Conservation (phyloP, 2,113 vertebrate genomes). For the Hippocampus zosterae region DNA sequence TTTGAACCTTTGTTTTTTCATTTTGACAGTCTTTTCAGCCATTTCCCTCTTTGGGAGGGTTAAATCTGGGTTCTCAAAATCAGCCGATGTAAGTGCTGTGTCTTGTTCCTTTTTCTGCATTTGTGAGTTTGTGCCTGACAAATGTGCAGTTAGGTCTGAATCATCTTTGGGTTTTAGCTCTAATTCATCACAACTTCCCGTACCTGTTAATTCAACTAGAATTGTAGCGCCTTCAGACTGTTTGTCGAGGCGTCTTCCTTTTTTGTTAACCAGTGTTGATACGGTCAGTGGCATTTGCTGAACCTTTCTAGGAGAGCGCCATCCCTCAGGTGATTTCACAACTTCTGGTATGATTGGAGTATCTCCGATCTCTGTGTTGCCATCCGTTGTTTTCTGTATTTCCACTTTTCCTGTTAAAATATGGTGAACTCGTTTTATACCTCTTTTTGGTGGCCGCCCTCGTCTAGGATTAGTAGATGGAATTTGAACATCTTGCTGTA, state of each 20-base stretch:
- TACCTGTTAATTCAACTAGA: conserved; percentile 61
- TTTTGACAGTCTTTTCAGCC: conserved; percentile 79
- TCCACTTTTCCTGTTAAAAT: conserved; percentile 77
- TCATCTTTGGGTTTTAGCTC: conserved; percentile 53
- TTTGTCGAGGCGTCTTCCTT: conserved; percentile 78
- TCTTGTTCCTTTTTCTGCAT: conserved; percentile 44
- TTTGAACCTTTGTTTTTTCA: conserved; percentile 81
- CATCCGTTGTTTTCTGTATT: conserved; percentile 69
- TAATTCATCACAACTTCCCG: conserved; percentile 38
- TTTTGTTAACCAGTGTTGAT: conserved; percentile 72
- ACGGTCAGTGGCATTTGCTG: conserved; percentile 58
- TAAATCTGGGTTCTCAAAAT: conserved; percentile 34
- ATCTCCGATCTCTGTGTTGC: conserved; percentile 80
- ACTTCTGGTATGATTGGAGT: conserved; percentile 71
- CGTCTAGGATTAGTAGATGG: conserved; percentile 74
- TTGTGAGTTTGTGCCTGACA: conserved; percentile 55
- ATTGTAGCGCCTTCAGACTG: conserved; percentile 44
- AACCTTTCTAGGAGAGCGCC: conserved; percentile 76
- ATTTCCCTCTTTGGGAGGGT: conserved; percentile 66
- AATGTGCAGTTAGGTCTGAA: conserved; percentile 63
- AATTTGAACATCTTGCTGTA: conserved; percentile 70
- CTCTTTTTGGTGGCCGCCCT: conserved; percentile 88
- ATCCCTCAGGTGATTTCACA: conserved; percentile 68
- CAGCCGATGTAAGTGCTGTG: conserved; percentile 62
- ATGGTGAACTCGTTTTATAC: conserved; percentile 80